Base-by-base conservation (phyloP, 2,113 vertebrate genomes). In the Sinocyclocheilus grahami region DNA sequence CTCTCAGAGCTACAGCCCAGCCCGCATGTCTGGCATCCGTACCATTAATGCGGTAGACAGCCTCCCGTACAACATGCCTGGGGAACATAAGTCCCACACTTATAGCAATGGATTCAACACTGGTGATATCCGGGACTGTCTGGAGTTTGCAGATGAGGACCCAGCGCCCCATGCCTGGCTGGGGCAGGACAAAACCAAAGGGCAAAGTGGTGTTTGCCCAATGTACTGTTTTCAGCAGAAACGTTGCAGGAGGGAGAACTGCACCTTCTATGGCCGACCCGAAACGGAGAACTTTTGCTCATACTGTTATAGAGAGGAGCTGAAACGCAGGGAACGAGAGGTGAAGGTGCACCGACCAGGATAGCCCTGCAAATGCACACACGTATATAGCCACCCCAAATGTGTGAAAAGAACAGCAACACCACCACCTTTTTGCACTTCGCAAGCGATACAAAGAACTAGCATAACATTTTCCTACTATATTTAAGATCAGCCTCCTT, bases 201-300 rank as follows among this genome's bases (percentile, higher is more conserved):
- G 95, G 91, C 95, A 96, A 88, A 95, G 94, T 88, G 92, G 94
- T 81, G 95, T 95, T 87, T 96, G 96, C 91, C 95, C 96, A 0
- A 92, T 96, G 60, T 97, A 97, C 92, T 95, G 94, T 90, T 95
- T 96, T 91, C 97, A 97, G 94, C 98, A 99, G 94, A 97, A 96
- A 91, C 97, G 96, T 91, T 99, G 98, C 92, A 97, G 95, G 94
- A 96, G 96, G 90, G 98, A 98, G 89, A 98, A 97, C 94, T 99
- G 98, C 90, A 97, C 98, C 90, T 99, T 99, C 92, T 99, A 99
- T 46, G 98, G 98, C 16, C 95, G 98, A 85, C 96, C 97, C 0
- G 98, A 99, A 95, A 99, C 98, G 51, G 97, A 99, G 89, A 96
- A 97, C 95, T 97, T 95, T 93, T 99, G 98, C 90, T 99, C 98